Percentiles rank a stretch among this genome's conserved stretches.
phyloP scores from a whole-genome alignment of 2,797 vertebrate genomes.

The Notolabrus celidotus region DNA sequence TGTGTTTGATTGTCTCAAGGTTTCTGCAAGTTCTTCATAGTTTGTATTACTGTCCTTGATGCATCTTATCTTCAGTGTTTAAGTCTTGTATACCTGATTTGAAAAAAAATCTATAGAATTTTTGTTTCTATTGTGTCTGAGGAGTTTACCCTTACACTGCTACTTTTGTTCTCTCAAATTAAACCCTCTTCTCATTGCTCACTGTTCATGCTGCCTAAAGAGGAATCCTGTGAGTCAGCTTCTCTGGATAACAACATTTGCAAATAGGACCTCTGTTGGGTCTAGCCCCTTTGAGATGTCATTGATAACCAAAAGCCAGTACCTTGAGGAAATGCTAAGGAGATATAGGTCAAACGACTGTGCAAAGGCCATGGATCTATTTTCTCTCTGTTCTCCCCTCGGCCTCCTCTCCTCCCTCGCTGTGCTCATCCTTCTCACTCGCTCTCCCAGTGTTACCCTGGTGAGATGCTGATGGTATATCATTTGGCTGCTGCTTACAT shows the following conservation, averaged over 20 bases:
- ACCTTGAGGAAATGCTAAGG: slow-evolving; percentile 35
- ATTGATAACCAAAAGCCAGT: slow-evolving; percentile 39
- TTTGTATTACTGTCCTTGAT: neutral
- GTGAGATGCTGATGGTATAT: slow-evolving; percentile 60
- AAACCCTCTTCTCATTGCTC: neutral
- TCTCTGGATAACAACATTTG: slow-evolving; percentile 8
- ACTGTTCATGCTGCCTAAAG: neutral
- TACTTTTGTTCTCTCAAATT: neutral
- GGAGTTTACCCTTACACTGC: neutral
- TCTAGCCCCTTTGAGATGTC: slow-evolving; percentile 23
- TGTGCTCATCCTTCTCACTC: slow-evolving; percentile 40
- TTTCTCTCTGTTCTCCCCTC: slow-evolving; percentile 32
- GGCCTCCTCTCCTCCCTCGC: slow-evolving; percentile 29
- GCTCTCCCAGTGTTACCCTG: slow-evolving; percentile 29
- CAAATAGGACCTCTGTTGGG: slow-evolving; percentile 11
- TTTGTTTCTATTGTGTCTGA: neutral
- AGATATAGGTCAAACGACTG: slow-evolving; percentile 41
- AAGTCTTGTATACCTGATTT: neutral
- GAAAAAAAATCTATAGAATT: too few species aligned
- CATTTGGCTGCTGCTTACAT: slow-evolving; percentile 63
- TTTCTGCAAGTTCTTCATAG: neutral
- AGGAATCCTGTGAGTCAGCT: neutral
- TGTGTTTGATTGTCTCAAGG: neutral
- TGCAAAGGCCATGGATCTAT: slow-evolving; percentile 39
- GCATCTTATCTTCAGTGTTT: neutral